Conservation (phyloP, 1,140 invertebrate genomes). For the Chrysoperla carnea region DNA sequence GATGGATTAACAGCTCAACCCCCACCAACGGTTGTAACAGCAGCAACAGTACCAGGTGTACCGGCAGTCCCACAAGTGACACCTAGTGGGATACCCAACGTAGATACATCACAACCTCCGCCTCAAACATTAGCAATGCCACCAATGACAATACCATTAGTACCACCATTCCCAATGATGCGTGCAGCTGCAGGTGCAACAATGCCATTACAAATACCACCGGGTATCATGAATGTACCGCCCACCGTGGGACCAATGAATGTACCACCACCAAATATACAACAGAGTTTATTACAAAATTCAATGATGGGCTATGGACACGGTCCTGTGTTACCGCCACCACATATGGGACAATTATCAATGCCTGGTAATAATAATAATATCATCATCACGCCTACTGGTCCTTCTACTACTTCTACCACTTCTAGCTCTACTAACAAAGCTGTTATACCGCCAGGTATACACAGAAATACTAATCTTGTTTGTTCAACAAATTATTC, state of each 20-base stretch:
- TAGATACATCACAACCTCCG: conserved; percentile 45
- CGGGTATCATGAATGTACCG: conserved; percentile 25
- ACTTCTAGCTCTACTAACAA: too few species aligned
- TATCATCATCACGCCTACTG: too few species aligned
- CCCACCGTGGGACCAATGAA: conserved; percentile 34
- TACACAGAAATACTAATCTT: too few species aligned
- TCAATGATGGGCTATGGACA: conserved; percentile 23
- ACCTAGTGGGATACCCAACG: conserved; percentile 19
- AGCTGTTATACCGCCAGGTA: too few species aligned
- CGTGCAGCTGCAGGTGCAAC: conserved; percentile 24
- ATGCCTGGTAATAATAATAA: conserved; percentile 5
- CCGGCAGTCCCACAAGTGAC: conserved; percentile 12
- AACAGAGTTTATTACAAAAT: conserved; percentile 29
- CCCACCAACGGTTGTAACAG: not conserved
- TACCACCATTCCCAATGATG: conserved; percentile 25
- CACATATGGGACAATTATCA: conserved; percentile 10
- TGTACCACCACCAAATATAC: conserved; percentile 43
- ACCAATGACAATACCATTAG: conserved; percentile 26
- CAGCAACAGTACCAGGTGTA: conserved; percentile 2
- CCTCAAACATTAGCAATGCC: conserved; percentile 33
- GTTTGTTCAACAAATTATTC: too few species aligned
- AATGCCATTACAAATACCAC: conserved; percentile 29
- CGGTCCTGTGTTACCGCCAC: conserved; percentile 1
- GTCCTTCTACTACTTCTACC: too few species aligned
- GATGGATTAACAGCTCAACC: not conserved